Conservation (phyloP, 2,797 vertebrate genomes). For the Hyperoplus immaculatus region DNA sequence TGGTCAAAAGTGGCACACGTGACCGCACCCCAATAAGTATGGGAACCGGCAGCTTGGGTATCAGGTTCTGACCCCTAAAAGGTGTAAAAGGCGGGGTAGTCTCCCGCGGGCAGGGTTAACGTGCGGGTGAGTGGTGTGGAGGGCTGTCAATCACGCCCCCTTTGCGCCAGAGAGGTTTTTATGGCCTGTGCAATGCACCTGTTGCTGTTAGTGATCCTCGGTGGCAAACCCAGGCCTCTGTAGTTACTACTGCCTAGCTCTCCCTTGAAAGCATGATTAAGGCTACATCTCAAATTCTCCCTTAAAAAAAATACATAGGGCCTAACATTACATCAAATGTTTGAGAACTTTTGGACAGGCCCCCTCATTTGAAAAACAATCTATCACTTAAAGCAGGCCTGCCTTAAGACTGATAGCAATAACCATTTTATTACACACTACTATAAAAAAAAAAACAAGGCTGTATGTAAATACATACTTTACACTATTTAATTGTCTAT, state of each 20-base stretch:
- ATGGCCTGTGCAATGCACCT: constrained; percentile 82
- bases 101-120: constrained; percentile 1
- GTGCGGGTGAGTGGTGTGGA: constrained; percentile 56
- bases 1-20: constrained; percentile 89
- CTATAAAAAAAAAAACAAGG: constrained; percentile 13
- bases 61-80: constrained; percentile 86
- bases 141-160: constrained; percentile 66
- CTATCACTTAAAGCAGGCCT: neutral
- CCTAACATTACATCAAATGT: neutral
- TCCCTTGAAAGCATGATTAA: constrained; percentile 5
- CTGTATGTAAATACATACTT: constrained; percentile 21
- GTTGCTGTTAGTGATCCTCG: constrained; percentile 82
- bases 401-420: neutral
- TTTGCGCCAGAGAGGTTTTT: constrained; percentile 57
- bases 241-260: constrained; percentile 25
- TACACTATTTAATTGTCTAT: neutral
- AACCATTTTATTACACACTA: constrained; percentile 9
- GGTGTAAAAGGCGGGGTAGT: constrained; percentile 79
- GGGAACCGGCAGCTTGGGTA: constrained; percentile 75
- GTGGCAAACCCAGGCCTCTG: constrained; percentile 42
- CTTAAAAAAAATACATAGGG: neutral
- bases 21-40: constrained; percentile 90
- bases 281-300: neutral
- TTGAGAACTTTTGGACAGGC: neutral
- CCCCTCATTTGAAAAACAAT: rapidly evolving